Base-by-base conservation (phyloP, 64 coral and sea anemone genomes). In the Catalaphyllia jardinei region DNA sequence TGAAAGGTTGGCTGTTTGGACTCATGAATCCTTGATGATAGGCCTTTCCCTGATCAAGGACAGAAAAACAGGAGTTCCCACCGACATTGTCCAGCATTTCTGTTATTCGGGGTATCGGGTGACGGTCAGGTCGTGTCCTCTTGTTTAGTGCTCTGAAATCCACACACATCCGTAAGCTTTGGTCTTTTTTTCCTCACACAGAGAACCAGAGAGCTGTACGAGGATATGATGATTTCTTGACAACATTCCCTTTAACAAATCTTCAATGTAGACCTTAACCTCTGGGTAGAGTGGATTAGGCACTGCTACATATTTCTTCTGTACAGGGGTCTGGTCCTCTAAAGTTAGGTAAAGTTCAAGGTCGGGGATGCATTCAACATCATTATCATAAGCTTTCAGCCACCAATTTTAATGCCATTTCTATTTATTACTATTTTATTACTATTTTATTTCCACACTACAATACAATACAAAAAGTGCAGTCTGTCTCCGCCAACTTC, bases 261-360 rank as follows among this genome's bases (percentile, higher is more conserved):
- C 89, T 73, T 92, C 89, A 59, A 96, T 90, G 39, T 96, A 86
- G 10, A 60, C 78, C 79, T 96, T 96, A 1, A 96, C 89, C 88
- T 96, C 90, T 27, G 87, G 90, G 49, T 96, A 87, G 19, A 96
- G 72, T 63, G 94, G 90, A 62, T 79, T 69, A 14, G 90, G 87
- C 10, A 96, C 62, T 75, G 94, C 39, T 31, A 88, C 86, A 88
- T 93, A 96, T 29, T 88, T 57, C 69, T 71, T 90, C 77, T 81
- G 88, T 52, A 90, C 88, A 30, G 88, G 78, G 4, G 72, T 64
- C 63, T 93, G 62, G 51, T 93, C 77, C 33, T 55, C 73, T 19
- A 92, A 62, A 55, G 52, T 78, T 19, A 92, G 30, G 27, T 92
- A 30, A 63, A 92, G 38, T 69, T 92, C 91, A 88, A 93, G 91